phyloP scores from a whole-genome alignment of 2,888 invertebrate genomes.

The Drosophila mimica region DNA sequence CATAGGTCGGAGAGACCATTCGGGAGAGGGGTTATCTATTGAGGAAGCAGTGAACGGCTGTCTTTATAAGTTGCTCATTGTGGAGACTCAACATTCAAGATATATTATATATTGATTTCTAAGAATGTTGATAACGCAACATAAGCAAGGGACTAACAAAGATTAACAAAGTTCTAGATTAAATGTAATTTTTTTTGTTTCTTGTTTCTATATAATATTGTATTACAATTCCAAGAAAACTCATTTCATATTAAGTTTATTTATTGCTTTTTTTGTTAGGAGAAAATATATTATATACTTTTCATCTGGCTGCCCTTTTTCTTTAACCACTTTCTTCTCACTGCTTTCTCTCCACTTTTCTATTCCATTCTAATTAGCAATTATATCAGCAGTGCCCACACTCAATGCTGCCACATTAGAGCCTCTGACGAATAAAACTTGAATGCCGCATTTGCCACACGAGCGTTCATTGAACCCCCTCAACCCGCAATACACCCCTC shows the following conservation, averaged over 20 bases:
- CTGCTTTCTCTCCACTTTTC: slow-evolving; percentile 4
- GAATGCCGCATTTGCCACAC: slow-evolving; percentile 41
- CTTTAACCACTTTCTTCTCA: neutral
- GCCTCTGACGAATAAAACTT: slow-evolving; percentile 24
- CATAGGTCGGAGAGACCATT: slow-evolving; percentile 2
- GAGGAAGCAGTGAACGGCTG: slow-evolving; percentile 25
- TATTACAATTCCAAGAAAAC: neutral
- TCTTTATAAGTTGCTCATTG: neutral
- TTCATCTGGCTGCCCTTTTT: neutral
- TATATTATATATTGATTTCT: slow-evolving; percentile 8
- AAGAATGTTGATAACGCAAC: slow-evolving; percentile 5
- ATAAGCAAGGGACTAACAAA: neutral
- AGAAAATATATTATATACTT: neutral
- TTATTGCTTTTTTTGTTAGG: neutral
- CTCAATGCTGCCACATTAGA: slow-evolving; percentile 20
- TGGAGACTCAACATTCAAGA: neutral
- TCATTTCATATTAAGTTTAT: neutral
- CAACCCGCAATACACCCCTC: neutral
- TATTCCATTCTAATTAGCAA: slow-evolving; percentile 17
- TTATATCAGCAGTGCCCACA: slow-evolving; percentile 5
- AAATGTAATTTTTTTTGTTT: neutral
- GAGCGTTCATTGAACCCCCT: slow-evolving; percentile 43
- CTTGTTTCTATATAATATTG: neutral
- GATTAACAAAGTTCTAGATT: neutral
- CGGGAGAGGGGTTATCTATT: slow-evolving; percentile 37